A percentile compares a stretch with the other conserved stretches of the same genome.
Evolutionary conservation across 2,797 vertebrate genomes (phyloP).

Genomic region (Anabas testudineus): DNA sequence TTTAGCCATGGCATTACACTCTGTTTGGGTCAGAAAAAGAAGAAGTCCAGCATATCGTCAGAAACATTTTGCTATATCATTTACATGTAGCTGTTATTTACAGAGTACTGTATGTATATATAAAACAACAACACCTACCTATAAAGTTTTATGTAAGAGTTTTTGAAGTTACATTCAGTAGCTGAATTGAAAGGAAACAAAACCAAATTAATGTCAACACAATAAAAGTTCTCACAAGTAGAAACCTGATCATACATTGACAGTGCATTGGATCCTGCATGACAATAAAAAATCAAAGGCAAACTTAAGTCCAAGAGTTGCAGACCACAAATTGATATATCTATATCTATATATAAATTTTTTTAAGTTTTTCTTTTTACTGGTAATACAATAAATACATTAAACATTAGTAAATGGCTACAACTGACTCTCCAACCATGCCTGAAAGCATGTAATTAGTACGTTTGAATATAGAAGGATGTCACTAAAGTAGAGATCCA

Average conservation of each 20-base stretch:
- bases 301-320: slow-evolving; percentile 81
- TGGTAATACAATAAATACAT: slow-evolving; percentile 85
- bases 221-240: slow-evolving; percentile 79
- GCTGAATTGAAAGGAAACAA: slow-evolving; percentile 79
- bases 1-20: slow-evolving; percentile 40
- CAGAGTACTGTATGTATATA: slow-evolving; percentile 79
- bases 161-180: slow-evolving; percentile 84
- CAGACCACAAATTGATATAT: slow-evolving; percentile 85
- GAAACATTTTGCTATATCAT: slow-evolving; percentile 79
- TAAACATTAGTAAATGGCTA: slow-evolving; percentile 85
- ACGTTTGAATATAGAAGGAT: slow-evolving; percentile 85
- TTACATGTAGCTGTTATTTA: slow-evolving; percentile 80
- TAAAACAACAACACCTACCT: slow-evolving; percentile 83
- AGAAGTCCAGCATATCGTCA: slow-evolving; percentile 78
- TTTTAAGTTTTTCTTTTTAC: slow-evolving; percentile 74
- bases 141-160: slow-evolving; percentile 79
- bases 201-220: slow-evolving; percentile 69
- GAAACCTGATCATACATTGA: slow-evolving; percentile 77
- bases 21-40: slow-evolving; percentile 58
- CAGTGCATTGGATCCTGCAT: slow-evolving; percentile 79
- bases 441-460: slow-evolving; percentile 84
- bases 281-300: slow-evolving; percentile 75
- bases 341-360: slow-evolving; percentile 83
- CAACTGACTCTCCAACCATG: slow-evolving; percentile 81
- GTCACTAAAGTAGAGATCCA: slow-evolving; percentile 80